A percentile compares a stretch with the other conserved stretches of the same genome.
Evolutionary conservation across 1,140 invertebrate species (phyloP).

Genomic region (Drosophila auraria): DNA sequence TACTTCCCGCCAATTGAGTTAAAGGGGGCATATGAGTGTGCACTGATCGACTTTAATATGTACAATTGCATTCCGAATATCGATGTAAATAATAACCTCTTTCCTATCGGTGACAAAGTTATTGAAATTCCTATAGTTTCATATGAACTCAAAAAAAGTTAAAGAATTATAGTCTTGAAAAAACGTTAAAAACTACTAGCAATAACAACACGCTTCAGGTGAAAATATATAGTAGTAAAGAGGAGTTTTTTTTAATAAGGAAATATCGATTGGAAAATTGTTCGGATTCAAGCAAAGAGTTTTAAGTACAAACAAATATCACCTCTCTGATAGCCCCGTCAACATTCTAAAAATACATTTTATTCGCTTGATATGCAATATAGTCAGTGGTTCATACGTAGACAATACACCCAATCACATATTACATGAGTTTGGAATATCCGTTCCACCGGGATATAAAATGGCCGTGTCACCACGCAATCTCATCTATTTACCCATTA

Average conservation of each 20-base stretch:
- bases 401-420: too few species aligned
- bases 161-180: not conserved
- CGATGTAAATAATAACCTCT: constrained; percentile 71
- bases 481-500: too few species aligned
- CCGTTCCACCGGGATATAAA: too few species aligned
- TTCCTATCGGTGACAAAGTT: constrained; percentile 68
- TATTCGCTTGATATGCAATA: too few species aligned
- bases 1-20: constrained; percentile 59
- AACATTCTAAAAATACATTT: constrained; percentile 36
- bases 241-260: not conserved
- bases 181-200: not conserved
- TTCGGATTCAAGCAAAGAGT: constrained; percentile 2
- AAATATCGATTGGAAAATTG: not conserved
- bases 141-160: constrained; percentile 65
- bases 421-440: too few species aligned
- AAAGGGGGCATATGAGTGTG: constrained; percentile 58
- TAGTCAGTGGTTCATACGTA: too few species aligned
- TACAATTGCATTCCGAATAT: constrained; percentile 83
- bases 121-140: constrained; percentile 73
- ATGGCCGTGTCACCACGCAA: too few species aligned
- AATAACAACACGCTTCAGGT: constrained; percentile 5
- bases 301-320: not conserved
- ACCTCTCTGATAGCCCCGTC: constrained; percentile 10
- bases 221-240: not conserved
- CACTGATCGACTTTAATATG: constrained; percentile 71